Conservation (phyloP, 2,113 vertebrate species). For the Hypocryptadius cinnamomeus region DNA sequence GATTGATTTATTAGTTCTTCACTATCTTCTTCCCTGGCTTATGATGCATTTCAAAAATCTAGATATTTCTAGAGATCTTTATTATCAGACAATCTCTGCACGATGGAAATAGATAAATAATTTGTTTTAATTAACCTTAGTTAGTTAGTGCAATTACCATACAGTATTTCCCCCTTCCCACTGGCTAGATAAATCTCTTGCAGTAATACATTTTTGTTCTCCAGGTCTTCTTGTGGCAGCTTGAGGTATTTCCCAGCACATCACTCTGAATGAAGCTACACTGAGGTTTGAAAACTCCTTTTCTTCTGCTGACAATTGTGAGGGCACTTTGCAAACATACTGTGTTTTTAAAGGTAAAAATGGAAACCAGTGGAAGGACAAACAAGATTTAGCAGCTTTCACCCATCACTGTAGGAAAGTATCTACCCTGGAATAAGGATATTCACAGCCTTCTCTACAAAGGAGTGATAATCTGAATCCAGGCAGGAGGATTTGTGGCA, state of each 20-base stretch:
- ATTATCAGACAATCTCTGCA: background rate
- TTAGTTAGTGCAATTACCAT: background rate
- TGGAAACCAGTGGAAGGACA: background rate
- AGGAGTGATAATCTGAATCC: background rate
- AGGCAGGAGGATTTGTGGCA: background rate
- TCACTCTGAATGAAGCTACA: background rate
- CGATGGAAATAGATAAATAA: background rate
- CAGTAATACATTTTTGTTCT: background rate
- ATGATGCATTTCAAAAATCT: background rate
- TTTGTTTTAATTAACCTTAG: background rate
- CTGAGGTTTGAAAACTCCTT: background rate
- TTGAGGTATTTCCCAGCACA: background rate
- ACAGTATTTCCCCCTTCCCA: background rate
- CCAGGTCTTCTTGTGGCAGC: background rate
- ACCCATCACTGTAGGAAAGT: fast-evolving
- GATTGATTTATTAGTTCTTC: background rate
- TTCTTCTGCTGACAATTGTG: background rate
- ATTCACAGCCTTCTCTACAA: background rate
- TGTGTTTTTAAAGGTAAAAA: background rate
- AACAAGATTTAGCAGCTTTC: background rate
- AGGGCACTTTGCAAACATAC: background rate
- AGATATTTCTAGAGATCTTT: background rate
- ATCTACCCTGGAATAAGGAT: background rate
- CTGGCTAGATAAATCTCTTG: background rate
- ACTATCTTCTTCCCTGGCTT: background rate